Evolutionary conservation across 2,797 vertebrate genomes (phyloP), one percentile per base, ranked within the genome.

Genomic region (Fundulus diaphanus): DNA sequence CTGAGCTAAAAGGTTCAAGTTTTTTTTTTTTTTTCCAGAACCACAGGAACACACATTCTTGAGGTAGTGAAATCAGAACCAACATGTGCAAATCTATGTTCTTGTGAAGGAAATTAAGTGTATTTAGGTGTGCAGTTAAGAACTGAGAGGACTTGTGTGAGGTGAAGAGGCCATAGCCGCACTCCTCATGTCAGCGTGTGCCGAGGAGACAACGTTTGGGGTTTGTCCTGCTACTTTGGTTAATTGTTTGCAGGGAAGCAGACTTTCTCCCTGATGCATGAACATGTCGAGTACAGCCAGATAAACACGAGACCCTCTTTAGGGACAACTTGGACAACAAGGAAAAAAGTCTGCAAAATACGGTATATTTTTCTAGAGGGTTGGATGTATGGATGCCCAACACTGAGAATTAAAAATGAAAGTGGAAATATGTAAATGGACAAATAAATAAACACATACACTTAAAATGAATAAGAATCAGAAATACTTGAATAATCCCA

Each of bases 241-340:
- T 66, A 67, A 54, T 74, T 22, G 24, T 52, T 74, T 52, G 42
- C 33, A 52, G 48, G 54, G 33, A 72, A 44, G 33, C 56, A 40
- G 40, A 57, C 40, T 57, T 42, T 29, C 27, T 46, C 33, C 37
- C 37, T 15, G 27, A 57, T 24, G 13, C 56, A 48, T 46, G 1
- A 72, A 46, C n/a, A n/a, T n/a, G n/a, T n/a, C n/a, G 13, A 35
- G 22, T 7, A 27, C 11, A 15, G 27, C 54, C n/a, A n/a, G n/a
- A n/a, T n/a, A n/a, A n/a, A n/a, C n/a, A n/a, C n/a, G n/a, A n/a
- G n/a, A n/a, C n/a, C n/a, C n/a, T n/a, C n/a, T n/a, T n/a, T n/a
- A n/a, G n/a, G n/a, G n/a, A n/a, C n/a, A n/a, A n/a, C n/a, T n/a
- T n/a, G n/a, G n/a, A n/a, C n/a, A n/a, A n/a, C n/a, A n/a, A n/a